Conservation (phyloP, 2,888 invertebrate genomes). For the Heteromurus nitidus region DNA sequence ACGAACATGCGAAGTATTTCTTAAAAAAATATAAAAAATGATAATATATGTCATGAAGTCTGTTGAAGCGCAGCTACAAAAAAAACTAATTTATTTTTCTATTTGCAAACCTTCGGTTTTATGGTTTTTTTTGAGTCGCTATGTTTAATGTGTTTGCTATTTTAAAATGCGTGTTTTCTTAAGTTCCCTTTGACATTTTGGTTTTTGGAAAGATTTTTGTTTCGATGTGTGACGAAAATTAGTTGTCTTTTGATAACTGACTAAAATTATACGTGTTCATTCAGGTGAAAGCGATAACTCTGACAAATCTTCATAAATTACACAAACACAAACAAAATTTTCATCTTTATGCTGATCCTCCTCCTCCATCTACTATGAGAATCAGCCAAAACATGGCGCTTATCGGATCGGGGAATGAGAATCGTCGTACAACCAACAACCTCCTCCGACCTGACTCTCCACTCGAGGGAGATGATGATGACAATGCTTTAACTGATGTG, state of each 20-base stretch:
- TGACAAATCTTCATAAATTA: constrained; percentile 48
- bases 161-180: constrained; percentile 16
- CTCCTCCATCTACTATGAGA: constrained; percentile 46
- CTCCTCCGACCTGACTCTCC: constrained; percentile 67
- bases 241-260: constrained; percentile 30
- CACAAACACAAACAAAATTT: constrained; percentile 1
- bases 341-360: constrained; percentile 13
- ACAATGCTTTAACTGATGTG: constrained; percentile 78
- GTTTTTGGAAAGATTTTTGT: background rate
- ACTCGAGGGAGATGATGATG: constrained; percentile 74
- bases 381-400: constrained; percentile 71
- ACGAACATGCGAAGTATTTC: constrained; percentile 14
- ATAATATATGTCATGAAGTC: background rate
- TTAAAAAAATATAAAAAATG: background rate
- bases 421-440: constrained; percentile 42
- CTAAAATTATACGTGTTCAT: constrained; percentile 50
- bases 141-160: constrained; percentile 18
- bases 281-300: constrained; percentile 61
- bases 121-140: constrained; percentile 52
- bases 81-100: background rate
- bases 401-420: constrained; percentile 64
- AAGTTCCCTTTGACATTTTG: background rate
- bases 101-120: constrained; percentile 47
- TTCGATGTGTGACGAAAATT: background rate
- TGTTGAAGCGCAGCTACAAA: background rate